Evolutionary conservation across 2,797 vertebrate genomes (phyloP).

Genomic region (Lagodon rhomboides): DNA sequence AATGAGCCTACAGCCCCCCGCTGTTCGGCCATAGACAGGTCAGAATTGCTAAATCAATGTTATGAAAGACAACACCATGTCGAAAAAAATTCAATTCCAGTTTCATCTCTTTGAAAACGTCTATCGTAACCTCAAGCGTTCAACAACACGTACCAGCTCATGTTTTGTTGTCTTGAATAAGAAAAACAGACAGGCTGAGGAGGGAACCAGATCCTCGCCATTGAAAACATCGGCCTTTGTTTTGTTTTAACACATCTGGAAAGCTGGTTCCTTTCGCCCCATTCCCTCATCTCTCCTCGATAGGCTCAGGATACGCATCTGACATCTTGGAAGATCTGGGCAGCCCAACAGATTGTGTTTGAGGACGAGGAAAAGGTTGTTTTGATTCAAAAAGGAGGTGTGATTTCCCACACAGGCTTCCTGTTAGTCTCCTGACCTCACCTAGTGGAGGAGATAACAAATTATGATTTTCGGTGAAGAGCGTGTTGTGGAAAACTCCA

Average conservation of each 20-base stretch:
- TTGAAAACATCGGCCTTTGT: constrained; percentile 59
- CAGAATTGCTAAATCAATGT: constrained; percentile 62
- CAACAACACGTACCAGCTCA: constrained; percentile 43
- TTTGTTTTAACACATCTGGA: constrained; percentile 79
- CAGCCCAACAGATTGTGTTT: constrained; percentile 74
- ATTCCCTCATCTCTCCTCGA: constrained; percentile 63
- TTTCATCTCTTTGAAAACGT: constrained; percentile 56
- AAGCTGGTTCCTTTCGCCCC: constrained; percentile 58
- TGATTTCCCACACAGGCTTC: constrained; percentile 66
- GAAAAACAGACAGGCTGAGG: constrained; percentile 39
- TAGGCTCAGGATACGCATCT: constrained; percentile 78
- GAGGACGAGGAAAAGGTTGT: constrained; percentile 76
- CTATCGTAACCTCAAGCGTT: constrained; percentile 37
- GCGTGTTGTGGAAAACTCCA: constrained; percentile 31
- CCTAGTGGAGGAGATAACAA: constrained; percentile 49
- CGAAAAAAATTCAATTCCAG: constrained; percentile 35
- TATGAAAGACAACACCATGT: constrained; percentile 53
- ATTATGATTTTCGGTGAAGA: constrained; percentile 47
- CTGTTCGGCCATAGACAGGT: constrained; percentile 53
- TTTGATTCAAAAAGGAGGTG: constrained; percentile 71
- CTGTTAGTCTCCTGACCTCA: constrained; percentile 71
- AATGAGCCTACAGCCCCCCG: constrained; percentile 56
- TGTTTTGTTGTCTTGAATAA: constrained; percentile 55
- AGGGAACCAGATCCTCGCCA: constrained; percentile 37
- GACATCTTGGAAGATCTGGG: constrained; percentile 65